Conservation (phyloP, 2,113 vertebrate species). For the Hassar affinis region DNA sequence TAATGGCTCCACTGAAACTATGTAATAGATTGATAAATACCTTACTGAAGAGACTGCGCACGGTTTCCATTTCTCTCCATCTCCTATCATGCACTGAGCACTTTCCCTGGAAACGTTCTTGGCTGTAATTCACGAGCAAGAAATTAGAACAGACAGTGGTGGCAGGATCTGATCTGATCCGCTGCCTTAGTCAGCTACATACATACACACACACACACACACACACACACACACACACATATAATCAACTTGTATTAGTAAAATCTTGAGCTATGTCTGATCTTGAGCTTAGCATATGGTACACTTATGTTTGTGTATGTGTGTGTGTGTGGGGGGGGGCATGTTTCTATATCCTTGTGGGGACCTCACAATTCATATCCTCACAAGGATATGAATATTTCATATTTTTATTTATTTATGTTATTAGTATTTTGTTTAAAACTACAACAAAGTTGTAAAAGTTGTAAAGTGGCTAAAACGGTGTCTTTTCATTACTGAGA, state of each 20-base stretch:
- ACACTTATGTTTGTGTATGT: not conserved
- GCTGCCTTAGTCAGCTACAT: not conserved
- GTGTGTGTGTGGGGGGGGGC: not conserved
- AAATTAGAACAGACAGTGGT: slow-evolving; percentile 25
- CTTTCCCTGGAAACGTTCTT: slow-evolving; percentile 21
- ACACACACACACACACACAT: not conserved
- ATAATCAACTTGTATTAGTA: not conserved
- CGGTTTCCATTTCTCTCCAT: slow-evolving; percentile 23
- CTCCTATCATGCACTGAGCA: not conserved
- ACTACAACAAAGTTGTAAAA: too few relatives aligned
- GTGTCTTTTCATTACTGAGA: too few relatives aligned
- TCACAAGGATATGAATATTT: too few relatives aligned
- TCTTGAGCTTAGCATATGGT: not conserved
- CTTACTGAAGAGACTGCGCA: slow-evolving; percentile 23
- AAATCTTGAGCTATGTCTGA: not conserved
- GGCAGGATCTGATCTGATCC: not conserved
- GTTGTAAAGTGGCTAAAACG: too few relatives aligned
- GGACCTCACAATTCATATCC: too few relatives aligned
- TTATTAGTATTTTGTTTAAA: too few relatives aligned
- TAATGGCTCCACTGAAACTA: slow-evolving; percentile 26
- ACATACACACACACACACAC: not conserved
- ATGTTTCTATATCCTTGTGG: too few relatives aligned
- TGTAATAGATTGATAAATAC: slow-evolving; percentile 40
- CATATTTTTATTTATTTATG: too few relatives aligned
- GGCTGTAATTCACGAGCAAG: slow-evolving; percentile 9